Base-by-base conservation (phyloP, 2,113 vertebrate species). In the Axis porcinus region DNA sequence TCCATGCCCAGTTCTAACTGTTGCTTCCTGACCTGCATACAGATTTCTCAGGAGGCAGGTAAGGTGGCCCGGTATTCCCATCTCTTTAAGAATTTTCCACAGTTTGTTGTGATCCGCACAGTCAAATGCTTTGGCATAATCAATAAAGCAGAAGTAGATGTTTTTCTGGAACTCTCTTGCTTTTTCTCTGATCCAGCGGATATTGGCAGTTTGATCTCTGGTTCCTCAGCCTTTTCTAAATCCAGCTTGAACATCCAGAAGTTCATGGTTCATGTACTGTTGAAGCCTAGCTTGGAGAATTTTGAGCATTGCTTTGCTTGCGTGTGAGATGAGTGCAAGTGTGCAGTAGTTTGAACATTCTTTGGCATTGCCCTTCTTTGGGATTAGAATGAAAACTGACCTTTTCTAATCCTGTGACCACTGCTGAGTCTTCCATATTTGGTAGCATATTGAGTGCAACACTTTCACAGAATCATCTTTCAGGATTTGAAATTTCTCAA, bases 281-380 rank as follows among this genome's bases (percentile, higher is more conserved):
- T 67, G 64, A 67, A n/a, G 33, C 2, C 64, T 67, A 33, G 2
- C 64, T 67, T 67, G 64, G 64, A 67, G 33, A 67, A 19, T 5
- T 10, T n/a, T 36, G 33, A 19, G 33, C 64, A 10, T 67, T 67
- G 19, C 16, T 67, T 67, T n/a, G 4, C 64, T 67, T 1, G 33
- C 0, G 0, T 67, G 64, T 67, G 64, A 67, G 0, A 67, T 67
- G 64, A 67, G 4, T n/a, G 3, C 33, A 36, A 67, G 1, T n/a
- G 16, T 67, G 16, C 0, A 0, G 33, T n/a, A 67, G 62, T 67
- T 67, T n/a, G 62, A 67, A 0, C 33, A 10, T 67, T 67, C 62
- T 67, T 67, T 67, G 16, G 8, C 64, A 36, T n/a, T 67, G 16
- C 64, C 33, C 0, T 67, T n/a, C 64, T 19, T 67, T 67, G 64